phyloP scores from a whole-genome alignment of 2,888 invertebrate genomes.

The Melipona bicolor region DNA sequence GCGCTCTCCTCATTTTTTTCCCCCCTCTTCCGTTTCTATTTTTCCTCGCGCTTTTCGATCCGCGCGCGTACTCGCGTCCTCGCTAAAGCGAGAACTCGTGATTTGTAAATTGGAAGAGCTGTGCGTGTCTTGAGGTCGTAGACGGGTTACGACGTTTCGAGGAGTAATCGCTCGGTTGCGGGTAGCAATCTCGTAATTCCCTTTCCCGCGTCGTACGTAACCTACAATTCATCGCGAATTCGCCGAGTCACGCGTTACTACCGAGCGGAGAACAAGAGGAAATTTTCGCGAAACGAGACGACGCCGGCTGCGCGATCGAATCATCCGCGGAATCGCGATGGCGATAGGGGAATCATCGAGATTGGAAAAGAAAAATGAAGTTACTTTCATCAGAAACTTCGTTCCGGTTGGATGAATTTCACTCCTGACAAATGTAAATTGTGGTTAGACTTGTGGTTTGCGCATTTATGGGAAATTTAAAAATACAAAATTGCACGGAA shows the following conservation, averaged over 20 bases:
- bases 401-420: no score
- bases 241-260: not conserved
- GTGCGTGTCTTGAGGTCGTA: slow-evolving; percentile 23
- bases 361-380: not conserved
- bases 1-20: no score
- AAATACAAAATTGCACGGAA: no score
- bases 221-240: slow-evolving; percentile 24
- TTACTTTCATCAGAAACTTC: not conserved
- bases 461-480: no score
- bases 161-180: slow-evolving; percentile 19
- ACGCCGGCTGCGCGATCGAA: not conserved
- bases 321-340: not conserved
- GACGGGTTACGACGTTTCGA: not conserved
- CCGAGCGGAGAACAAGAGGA: not conserved
- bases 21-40: not conserved
- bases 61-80: not conserved
- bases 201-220: not conserved
- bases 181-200: slow-evolving; percentile 32
- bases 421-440: no score
- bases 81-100: slow-evolving; percentile 5
- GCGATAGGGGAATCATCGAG: no score
- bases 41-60: not conserved
- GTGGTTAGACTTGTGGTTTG: no score
- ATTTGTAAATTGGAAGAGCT: not conserved
- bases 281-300: not conserved